Evolutionary conservation across 2,888 invertebrate species (phyloP).

Genomic region (Norana najaformis): DNA sequence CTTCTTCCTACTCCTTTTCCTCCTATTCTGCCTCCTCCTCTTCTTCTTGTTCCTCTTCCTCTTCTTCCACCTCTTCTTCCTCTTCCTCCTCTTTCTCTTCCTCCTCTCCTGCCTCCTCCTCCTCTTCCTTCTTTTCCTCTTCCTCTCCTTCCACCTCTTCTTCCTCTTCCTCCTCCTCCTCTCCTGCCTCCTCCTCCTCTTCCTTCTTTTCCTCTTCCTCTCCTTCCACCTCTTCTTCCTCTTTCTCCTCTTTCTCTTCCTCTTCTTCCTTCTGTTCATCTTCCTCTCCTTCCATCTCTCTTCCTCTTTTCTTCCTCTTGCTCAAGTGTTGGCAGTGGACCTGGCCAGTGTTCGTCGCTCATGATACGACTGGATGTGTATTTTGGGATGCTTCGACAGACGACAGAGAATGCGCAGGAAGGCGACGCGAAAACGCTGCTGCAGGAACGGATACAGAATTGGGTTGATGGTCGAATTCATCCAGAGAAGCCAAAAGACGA

Average conservation of each 20-base stretch:
- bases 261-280: too few species aligned
- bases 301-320: neutral
- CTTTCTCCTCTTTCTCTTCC: too few species aligned
- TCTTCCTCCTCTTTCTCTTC: neutral
- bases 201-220: neutral
- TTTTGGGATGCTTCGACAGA: neutral
- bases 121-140: neutral
- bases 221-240: too few species aligned
- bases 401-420: conserved; percentile 18
- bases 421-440: conserved; percentile 24
- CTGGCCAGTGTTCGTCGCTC: neutral
- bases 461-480: conserved; percentile 27
- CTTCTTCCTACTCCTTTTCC: neutral
- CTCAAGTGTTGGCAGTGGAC: neutral
- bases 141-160: too few species aligned
- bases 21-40: neutral
- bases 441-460: conserved; percentile 25
- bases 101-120: neutral
- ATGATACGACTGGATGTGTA: conserved; percentile 7
- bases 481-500: conserved; percentile 49
- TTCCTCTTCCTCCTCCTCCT: neutral
- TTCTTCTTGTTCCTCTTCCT: neutral
- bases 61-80: neutral
- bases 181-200: neutral
- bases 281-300: neutral